Conservation (phyloP, 2,888 invertebrate species). For the Timandra comae region DNA sequence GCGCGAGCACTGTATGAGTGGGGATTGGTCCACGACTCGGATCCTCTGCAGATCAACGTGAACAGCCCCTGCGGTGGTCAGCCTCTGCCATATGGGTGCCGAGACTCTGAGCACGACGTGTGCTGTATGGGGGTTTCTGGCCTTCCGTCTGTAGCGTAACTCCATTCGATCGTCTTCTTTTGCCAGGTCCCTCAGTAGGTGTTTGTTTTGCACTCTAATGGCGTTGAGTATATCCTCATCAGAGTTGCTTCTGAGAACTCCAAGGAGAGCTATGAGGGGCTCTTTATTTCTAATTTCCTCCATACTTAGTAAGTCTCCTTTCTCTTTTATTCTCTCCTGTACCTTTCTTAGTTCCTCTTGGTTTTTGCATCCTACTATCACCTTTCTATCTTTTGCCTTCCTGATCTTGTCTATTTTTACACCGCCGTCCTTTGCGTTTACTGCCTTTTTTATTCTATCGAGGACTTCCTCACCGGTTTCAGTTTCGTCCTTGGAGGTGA, state of each 20-base stretch:
- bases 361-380: conserved; percentile 4
- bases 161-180: not conserved
- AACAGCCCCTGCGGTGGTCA: not conserved
- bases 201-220: conserved; percentile 1
- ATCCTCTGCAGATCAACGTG: conserved; percentile 1
- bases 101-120: not conserved
- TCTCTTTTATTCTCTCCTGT: not conserved
- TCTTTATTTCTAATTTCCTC: conserved; percentile 1
- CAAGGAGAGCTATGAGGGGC: conserved; percentile 2
- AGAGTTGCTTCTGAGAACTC: conserved; percentile 2
- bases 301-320: not conserved
- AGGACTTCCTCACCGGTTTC: conserved; percentile 5
- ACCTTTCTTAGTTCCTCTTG: conserved; percentile 1
- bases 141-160: conserved; percentile 2
- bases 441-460: conserved; percentile 1
- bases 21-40: conserved; percentile 12
- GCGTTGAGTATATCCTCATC: conserved; percentile 12
- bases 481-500: not conserved
- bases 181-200: not conserved
- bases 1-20: conserved; percentile 11
- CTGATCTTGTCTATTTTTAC: not conserved
- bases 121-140: not conserved
- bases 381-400: conserved; percentile 6
- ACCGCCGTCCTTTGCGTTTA: not conserved
- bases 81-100: not conserved